A percentile compares a stretch with the other conserved stretches of the same genome.
Conservation (phyloP, 2,113 vertebrate species). For the Xenotilapia caudafasciata region DNA sequence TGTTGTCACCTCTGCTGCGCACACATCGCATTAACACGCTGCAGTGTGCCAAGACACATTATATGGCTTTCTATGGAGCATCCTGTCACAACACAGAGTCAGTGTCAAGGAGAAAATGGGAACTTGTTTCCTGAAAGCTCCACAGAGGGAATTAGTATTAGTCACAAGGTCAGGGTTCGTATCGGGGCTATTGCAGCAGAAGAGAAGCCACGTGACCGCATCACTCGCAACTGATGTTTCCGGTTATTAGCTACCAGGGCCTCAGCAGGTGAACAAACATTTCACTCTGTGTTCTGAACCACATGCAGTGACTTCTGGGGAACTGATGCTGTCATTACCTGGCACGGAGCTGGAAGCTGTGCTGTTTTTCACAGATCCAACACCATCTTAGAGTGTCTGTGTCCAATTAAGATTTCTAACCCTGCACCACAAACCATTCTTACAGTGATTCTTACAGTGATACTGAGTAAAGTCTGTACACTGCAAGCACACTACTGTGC, state of each 20-base stretch:
- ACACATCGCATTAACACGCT: slow-evolving; percentile 2
- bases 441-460: background rate
- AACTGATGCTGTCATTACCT: slow-evolving; percentile 32
- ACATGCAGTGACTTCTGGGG: slow-evolving; percentile 10
- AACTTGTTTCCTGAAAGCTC: slow-evolving; percentile 18
- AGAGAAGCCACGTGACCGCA: slow-evolving; percentile 12
- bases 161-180: slow-evolving; percentile 45
- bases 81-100: slow-evolving; percentile 21
- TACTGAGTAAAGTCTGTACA: background rate
- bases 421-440: background rate
- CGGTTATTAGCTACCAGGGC: slow-evolving; percentile 16
- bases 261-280: slow-evolving; percentile 56
- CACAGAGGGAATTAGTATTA: slow-evolving; percentile 20
- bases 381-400: background rate
- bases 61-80: slow-evolving; percentile 15
- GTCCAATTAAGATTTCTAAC: background rate
- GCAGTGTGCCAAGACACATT: slow-evolving; percentile 3
- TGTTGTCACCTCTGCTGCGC: background rate
- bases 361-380: background rate
- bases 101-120: slow-evolving; percentile 19
- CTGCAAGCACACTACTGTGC: background rate
- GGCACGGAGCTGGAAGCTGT: background rate
- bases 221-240: background rate
- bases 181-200: background rate
- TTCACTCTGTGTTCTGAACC: background rate